phyloP scores from a whole-genome alignment of 37 sponge, comb jelly and placozoan genomes.

The Aplysina aerophoba region DNA sequence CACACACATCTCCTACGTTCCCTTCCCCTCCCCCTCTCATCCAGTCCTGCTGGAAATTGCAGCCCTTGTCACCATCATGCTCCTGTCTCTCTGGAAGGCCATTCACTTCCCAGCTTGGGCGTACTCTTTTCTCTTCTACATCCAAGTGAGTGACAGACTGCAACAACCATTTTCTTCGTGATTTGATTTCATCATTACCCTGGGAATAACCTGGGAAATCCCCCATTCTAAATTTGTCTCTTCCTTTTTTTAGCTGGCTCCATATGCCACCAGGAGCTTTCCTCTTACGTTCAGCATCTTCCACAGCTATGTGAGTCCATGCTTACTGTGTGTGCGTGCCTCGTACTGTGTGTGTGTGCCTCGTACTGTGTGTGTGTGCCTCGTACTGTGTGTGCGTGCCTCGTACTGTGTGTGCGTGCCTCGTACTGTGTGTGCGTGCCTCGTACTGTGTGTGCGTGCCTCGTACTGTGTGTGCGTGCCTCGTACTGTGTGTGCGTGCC shows the following conservation, averaged over 20 bases:
- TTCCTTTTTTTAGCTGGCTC: constrained; percentile 32
- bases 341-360: no score
- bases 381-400: neutral
- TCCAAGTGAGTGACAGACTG: neutral
- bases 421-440: no score
- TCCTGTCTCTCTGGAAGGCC: constrained; percentile 21
- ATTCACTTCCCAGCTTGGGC: neutral
- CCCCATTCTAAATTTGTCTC: neutral
- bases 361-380: no score
- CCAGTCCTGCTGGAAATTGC: neutral
- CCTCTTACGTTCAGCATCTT: constrained; percentile 43
- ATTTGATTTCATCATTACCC: neutral
- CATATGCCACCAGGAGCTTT: constrained; percentile 43
- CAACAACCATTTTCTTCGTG: neutral
- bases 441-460: no score
- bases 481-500: no score
- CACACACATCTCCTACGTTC: neutral
- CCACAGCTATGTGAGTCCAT: constrained; percentile 48
- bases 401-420: no score
- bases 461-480: no score
- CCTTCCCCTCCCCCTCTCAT: neutral
- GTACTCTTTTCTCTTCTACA: constrained; percentile 16
- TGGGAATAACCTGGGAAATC: neutral
- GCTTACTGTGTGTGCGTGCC: neutral
- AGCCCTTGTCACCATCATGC: constrained; percentile 16